Evolutionary conservation across 2,113 vertebrate species (phyloP), one percentile per base, ranked within the genome.

Genomic region (Cinclus cinclus): DNA sequence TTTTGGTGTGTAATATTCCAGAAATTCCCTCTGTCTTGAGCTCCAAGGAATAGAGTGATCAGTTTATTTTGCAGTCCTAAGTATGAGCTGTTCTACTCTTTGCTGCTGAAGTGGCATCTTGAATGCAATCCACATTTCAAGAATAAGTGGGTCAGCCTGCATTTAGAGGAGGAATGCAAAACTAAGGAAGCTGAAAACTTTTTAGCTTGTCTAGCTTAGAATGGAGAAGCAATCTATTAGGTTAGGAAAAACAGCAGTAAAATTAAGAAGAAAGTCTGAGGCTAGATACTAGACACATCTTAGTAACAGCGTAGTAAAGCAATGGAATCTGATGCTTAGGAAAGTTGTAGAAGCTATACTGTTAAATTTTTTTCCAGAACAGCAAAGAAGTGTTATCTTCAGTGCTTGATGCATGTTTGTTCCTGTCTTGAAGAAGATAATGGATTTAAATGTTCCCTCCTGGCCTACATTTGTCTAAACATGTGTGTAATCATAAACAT

Each of bases 381-480:
- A 42, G 5, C 17, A 41, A 69, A 69, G 7, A 42, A 60, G 1
- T 16, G 7, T 77, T 64, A 21, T 52, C 7, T 74, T 81, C 35
- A 60, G 12, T 21, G 6, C 4, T 13, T 1, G 1, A 55, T 17
- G 10, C 2, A 15, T 37, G 2, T 3, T 65, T 74, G 2, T 55
- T 85, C 24, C 18, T 76, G 12, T 64, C 37, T 60, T 60, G 58
- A 79, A 47, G 21, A 12, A 56, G 21, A 13, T 23, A 25, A 39
- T 58, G 37, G 46, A 49, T 75, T 87, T 83, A 56, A 73, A 64
- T 6, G 19, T 58, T 71, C 6, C 6, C 28, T 80, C 15, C 41
- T 81, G 25, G 25, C 5, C 10, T 63, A 22, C 13, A 7, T 47
- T 79, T 90, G 3, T 42, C n/a, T 68, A 93, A 90, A 83, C 13